Base-by-base conservation (phyloP, 2,888 invertebrate genomes). In the Caenorhabditis japonica region DNA sequence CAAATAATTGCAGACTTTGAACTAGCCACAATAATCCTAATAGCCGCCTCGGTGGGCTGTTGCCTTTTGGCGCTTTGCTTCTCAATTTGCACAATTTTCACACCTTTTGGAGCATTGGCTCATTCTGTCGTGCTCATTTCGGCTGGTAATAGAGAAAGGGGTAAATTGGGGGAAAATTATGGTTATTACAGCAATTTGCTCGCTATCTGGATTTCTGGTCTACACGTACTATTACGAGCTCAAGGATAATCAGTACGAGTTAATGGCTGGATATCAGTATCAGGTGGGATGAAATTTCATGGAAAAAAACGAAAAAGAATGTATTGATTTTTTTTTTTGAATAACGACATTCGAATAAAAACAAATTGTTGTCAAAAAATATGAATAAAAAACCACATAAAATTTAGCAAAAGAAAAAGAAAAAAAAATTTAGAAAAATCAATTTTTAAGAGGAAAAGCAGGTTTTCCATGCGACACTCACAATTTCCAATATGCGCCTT, bases 181-280 rank as follows among this genome's bases (percentile, higher is more conserved):
- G 23, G 25, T 30, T 15, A 30, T 36, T 77, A 56, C 55, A 81
- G 82, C 76, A 0, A 66, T 82, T 4, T 80, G 75, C 39, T 55
- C 76, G 0, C 15, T 62, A 2, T 64, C 76, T n/a, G 82, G 77
- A 33, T 82, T 77, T 44, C 38, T 75, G 8, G 66, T 70, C 27
- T 82, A 82, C 64, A 82, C 80, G 0, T 82, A 79, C 36, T 75
- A 62, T 56, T 77, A 77, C 38, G 82, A 82, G 36, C 49, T 80
- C 36, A 77, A 76, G n/a, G 80, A 80, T 15, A 75, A 80, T 46
- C 79, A 80, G 52, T 74, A 59, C 23, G 82, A 82, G 43, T 44
- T 70, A n/a, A 66, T 72, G 8, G 53, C 61, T 27, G 80, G 79
- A 49, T 71, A 72, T 33, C 53, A 75, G 46, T 70, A 70, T 41